Evolutionary conservation across 2,113 vertebrate species (phyloP), one percentile per base, ranked within the genome.

Genomic region (Calidris pygmaea): DNA sequence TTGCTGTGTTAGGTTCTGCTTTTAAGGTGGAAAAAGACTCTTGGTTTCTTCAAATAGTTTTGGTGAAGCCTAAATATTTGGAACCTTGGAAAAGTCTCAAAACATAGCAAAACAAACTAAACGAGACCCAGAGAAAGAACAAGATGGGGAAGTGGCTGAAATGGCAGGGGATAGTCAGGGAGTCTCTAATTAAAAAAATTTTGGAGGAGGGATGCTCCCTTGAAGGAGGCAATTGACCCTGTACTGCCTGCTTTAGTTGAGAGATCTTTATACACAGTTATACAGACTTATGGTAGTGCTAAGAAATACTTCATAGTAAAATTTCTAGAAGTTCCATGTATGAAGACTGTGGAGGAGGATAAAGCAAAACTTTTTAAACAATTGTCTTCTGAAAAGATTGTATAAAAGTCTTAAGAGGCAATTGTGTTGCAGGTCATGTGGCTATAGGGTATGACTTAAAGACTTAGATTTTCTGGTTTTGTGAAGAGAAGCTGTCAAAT

Each of bases 21-120:
- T 94, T 93, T 94, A 90, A 91, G 89, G 89, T 95, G 93, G 89
- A 95, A 96, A 95, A 95, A 95, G 63, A 7, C 15, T 92, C 24
- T 76, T 90, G 89, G 93, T 95, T 97, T 96, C 52, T 80, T 73
- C 55, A 86, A 78, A 95, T 94, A 84, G 22, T 95, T 96, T 93
- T 93, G 91, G 95, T 92, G 77, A 35, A 85, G 70, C 76, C 52
- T 75, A 89, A 92, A 87, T 95, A 89, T 89, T 95, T 92, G 86
- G 93, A 95, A 55, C 32, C 32, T 83, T 95, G 90, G 93, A 90
- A 85, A 83, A 89, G 52, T 65, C 72, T 94, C 92, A 93, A 88
- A 94, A 91, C 34, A 59, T 52, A 85, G 85, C 88, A 95, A 95
- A 96, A 86, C 89, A 92, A 92, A 59, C 67, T 80, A 80, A 90